These are phyloP conservation scores for Petaurus breviceps DNA, from an alignment of 2,113 vertebrate species.

Conservation along the genomic window DNA sequence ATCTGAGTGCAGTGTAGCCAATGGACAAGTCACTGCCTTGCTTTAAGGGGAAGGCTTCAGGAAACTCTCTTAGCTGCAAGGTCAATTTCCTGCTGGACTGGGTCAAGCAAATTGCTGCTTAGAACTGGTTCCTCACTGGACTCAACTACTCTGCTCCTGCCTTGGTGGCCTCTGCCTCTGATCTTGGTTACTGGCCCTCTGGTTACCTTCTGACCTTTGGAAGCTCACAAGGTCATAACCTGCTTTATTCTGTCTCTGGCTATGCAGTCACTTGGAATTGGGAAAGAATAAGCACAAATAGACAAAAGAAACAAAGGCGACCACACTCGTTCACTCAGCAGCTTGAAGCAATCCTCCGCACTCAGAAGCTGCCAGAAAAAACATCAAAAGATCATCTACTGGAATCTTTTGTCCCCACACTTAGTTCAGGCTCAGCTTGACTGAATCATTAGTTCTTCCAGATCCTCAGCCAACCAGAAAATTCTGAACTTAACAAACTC, in stretches of 20 bases:
- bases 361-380: neutral
- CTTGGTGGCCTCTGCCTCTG: neutral
- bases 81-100: neutral
- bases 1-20: neutral
- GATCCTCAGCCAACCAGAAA: neutral
- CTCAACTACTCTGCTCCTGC: neutral
- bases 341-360: neutral
- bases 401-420: neutral
- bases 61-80: neutral
- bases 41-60: neutral
- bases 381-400: neutral
- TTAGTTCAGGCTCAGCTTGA: neutral
- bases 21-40: neutral
- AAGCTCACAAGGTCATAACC: neutral
- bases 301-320: neutral
- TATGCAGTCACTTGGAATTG: neutral
- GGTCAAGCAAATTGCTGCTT: neutral
- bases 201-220: neutral
- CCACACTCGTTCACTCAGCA: neutral
- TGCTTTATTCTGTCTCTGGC: neutral
- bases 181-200: neutral
- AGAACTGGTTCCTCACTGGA: neutral
- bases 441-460: neutral
- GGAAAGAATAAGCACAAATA: neutral
- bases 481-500: neutral